These are phyloP conservation scores for Leuctra nigra DNA, from an alignment of 2,888 invertebrate species.

Conservation along the genomic window DNA sequence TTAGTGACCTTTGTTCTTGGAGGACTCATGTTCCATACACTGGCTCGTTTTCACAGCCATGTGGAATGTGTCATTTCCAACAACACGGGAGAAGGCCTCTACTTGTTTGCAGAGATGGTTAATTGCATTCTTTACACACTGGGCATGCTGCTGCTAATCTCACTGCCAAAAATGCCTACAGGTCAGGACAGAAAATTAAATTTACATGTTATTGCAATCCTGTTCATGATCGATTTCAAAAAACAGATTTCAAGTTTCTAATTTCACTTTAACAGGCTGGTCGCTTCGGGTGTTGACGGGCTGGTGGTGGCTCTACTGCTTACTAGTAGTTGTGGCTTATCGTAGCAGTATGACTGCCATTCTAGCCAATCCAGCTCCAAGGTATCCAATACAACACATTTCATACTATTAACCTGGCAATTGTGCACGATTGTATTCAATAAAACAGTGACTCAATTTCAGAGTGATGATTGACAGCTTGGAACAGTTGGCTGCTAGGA, in stretches of 20 bases:
- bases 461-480: conserved; percentile 76
- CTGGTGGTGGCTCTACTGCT: conserved; percentile 83
- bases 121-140: conserved; percentile 52
- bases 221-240: background rate
- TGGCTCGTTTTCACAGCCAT: conserved; percentile 51
- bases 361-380: conserved; percentile 67
- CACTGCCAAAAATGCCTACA: conserved; percentile 65
- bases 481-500: conserved; percentile 56
- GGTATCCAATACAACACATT: conserved; percentile 40
- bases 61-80: background rate
- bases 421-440: conserved; percentile 58
- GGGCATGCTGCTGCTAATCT: conserved; percentile 73
- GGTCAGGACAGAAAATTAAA: too few relatives aligned
- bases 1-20: conserved; percentile 58
- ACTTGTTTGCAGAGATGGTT: conserved; percentile 62
- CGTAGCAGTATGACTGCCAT: conserved; percentile 81
- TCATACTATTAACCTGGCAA: too few relatives aligned
- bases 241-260: background rate
- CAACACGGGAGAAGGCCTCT: conserved; percentile 45
- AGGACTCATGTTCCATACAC: conserved; percentile 55
- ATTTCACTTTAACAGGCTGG: conserved; percentile 49
- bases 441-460: conserved; percentile 20
- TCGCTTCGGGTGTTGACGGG: conserved; percentile 73
- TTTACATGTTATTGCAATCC: too few relatives aligned
- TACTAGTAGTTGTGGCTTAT: conserved; percentile 71